Conservation (phyloP, 1,140 invertebrate genomes). For the Copidosoma floridanum region DNA sequence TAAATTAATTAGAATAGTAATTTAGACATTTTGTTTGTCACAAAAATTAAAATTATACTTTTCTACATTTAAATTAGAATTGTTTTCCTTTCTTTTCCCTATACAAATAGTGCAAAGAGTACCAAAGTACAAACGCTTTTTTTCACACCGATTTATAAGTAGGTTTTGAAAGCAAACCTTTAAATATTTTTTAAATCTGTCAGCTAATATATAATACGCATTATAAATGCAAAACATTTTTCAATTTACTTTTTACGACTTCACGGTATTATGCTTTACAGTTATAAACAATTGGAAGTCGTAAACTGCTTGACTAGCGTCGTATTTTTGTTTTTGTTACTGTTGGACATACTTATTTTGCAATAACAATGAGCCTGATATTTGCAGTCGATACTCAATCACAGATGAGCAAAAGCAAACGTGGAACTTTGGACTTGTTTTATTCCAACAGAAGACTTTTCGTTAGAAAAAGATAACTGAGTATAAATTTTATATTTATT, state of each 20-base stretch:
- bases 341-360: not conserved
- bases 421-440: not conserved
- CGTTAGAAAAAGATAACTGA: not conserved
- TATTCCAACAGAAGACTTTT: slow-evolving; percentile 5
- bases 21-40: no score
- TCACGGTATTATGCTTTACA: slow-evolving; percentile 6
- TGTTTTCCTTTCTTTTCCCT: no score
- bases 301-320: slow-evolving; percentile 12
- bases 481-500: not conserved
- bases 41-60: no score
- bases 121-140: slow-evolving; percentile 7
- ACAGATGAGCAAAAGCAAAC: not conserved
- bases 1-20: no score
- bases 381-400: slow-evolving; percentile 1
- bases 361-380: no score
- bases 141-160: not conserved
- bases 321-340: slow-evolving; percentile 7
- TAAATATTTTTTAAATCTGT: slow-evolving; percentile 7
- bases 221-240: not conserved
- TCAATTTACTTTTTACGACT: slow-evolving; percentile 9
- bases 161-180: not conserved
- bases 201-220: not conserved
- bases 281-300: slow-evolving; percentile 8
- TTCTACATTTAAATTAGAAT: no score
- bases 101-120: slow-evolving; percentile 2